phyloP scores from a whole-genome alignment of 2,797 vertebrate species.

The Cryptoblepharus egeriae region DNA sequence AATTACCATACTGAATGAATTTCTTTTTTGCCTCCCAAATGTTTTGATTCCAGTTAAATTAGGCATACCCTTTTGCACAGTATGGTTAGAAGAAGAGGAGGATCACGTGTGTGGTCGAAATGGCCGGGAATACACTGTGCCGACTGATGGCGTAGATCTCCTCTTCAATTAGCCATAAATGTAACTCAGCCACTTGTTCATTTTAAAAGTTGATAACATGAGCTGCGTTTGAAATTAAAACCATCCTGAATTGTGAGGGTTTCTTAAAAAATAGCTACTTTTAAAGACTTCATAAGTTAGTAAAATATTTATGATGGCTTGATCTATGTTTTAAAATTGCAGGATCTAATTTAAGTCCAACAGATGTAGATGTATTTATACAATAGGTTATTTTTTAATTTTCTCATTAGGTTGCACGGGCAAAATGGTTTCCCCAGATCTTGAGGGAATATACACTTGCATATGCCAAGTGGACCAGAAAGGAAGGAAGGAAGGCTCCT shows the following conservation, averaged over 20 bases:
- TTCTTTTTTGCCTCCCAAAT: background rate
- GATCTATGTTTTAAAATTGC: conserved; percentile 11
- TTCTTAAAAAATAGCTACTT: background rate
- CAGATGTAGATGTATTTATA: conserved; percentile 25
- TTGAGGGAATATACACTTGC: background rate
- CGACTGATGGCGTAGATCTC: too few relatives aligned
- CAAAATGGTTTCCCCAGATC: conserved; percentile 9
- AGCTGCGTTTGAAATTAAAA: conserved; percentile 18
- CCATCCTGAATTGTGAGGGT: conserved; percentile 13
- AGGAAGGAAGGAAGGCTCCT: background rate
- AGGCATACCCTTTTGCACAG: background rate
- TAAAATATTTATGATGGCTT: conserved; percentile 9
- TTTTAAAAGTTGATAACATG: conserved; percentile 3
- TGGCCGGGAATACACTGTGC: too few relatives aligned
- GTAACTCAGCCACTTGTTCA: conserved; percentile 8
- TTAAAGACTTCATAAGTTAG: conserved; percentile 12
- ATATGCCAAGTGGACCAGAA: background rate
- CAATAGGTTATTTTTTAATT: conserved; percentile 1
- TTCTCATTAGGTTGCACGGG: conserved; percentile 6
- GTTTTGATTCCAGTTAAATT: conserved; percentile 13
- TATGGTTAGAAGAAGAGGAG: background rate
- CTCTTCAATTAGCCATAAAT: background rate
- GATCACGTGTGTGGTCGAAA: background rate
- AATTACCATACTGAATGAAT: background rate
- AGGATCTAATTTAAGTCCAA: conserved; percentile 33